These are phyloP conservation scores for Drosophila oshimai DNA, from an alignment of 1,140 invertebrate genomes.

Conservation along the genomic window DNA sequence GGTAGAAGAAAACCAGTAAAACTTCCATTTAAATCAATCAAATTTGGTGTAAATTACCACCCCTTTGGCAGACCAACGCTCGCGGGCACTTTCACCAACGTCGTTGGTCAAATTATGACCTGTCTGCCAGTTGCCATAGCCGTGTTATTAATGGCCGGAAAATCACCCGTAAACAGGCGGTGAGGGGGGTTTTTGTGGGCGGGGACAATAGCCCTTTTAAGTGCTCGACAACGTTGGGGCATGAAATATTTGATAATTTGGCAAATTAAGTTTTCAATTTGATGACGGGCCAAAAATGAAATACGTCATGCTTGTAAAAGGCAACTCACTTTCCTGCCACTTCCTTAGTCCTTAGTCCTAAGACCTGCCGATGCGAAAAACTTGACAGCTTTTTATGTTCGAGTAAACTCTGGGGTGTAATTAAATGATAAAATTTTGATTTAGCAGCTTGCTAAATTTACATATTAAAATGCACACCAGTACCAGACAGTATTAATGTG, in stretches of 20 bases:
- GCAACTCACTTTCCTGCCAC: background rate
- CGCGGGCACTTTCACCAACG: background rate
- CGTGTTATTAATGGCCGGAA: slow-evolving; percentile 47
- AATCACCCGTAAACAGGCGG: slow-evolving; percentile 18
- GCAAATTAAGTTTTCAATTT: slow-evolving; percentile 72
- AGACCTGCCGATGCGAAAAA: slow-evolving; percentile 10
- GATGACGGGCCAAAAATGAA: slow-evolving; percentile 31
- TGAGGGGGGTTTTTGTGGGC: background rate
- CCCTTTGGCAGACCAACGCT: background rate
- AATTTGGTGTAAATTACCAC: background rate
- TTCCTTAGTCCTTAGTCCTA: background rate
- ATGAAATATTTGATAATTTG: slow-evolving; percentile 61
- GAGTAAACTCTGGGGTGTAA: slow-evolving; percentile 3
- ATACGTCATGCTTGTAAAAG: slow-evolving; percentile 29
- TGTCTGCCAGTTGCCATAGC: slow-evolving; percentile 44
- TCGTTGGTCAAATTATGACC: slow-evolving; percentile 57
- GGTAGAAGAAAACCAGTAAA: background rate
- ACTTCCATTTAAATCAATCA: slow-evolving; percentile 27
- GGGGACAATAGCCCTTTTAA: slow-evolving; percentile 32
- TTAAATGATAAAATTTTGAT: slow-evolving; percentile 38
- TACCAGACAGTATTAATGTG: background rate
- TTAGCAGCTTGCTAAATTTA: background rate
- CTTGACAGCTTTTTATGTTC: slow-evolving; percentile 15
- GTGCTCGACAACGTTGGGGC: slow-evolving; percentile 34
- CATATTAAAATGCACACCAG: slow-evolving; percentile 2